A percentile compares a stretch with the other conserved stretches of the same genome.
Conservation (phyloP, 2,888 invertebrate species). For the Phortica okadai region DNA sequence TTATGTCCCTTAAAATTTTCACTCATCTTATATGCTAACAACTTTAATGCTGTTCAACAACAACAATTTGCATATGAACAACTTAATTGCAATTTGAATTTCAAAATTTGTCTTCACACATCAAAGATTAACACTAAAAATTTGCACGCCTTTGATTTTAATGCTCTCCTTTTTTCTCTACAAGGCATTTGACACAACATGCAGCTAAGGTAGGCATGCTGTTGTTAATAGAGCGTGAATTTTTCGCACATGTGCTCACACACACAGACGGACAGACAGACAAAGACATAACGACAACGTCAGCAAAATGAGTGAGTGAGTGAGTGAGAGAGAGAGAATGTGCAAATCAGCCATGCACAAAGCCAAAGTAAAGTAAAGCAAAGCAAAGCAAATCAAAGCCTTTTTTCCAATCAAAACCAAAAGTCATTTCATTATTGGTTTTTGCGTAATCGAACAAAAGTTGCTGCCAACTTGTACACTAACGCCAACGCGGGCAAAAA, state of each 20-base stretch:
- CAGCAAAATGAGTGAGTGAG: not conserved
- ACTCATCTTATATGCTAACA: not conserved
- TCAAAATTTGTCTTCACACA: not conserved
- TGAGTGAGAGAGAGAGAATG: not conserved
- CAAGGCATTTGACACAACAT: no score
- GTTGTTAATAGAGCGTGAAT: slow-evolving; percentile 72
- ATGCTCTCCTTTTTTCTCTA: slow-evolving; percentile 33
- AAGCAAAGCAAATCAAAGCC: not conserved
- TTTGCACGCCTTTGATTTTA: slow-evolving; percentile 48
- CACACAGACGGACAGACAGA: slow-evolving; percentile 17
- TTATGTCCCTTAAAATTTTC: not conserved
- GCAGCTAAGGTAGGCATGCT: slow-evolving; percentile 15
- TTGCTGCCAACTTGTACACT: slow-evolving; percentile 44
- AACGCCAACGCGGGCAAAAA: slow-evolving; percentile 15
- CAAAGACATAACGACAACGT: slow-evolving; percentile 35
- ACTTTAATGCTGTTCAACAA: no score
- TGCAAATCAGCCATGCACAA: slow-evolving; percentile 10
- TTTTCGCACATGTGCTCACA: slow-evolving; percentile 54
- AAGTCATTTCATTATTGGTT: slow-evolving; percentile 74
- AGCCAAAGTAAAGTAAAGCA: not conserved
- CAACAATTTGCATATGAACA: no score
- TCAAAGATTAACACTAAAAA: slow-evolving; percentile 2
- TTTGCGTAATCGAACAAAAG: slow-evolving; percentile 71
- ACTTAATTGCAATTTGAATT: not conserved
- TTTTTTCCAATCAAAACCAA: slow-evolving; percentile 73